These are phyloP conservation scores for Mormyrus iriodes DNA, from an alignment of 2,113 vertebrate species.

Conservation along the genomic window DNA sequence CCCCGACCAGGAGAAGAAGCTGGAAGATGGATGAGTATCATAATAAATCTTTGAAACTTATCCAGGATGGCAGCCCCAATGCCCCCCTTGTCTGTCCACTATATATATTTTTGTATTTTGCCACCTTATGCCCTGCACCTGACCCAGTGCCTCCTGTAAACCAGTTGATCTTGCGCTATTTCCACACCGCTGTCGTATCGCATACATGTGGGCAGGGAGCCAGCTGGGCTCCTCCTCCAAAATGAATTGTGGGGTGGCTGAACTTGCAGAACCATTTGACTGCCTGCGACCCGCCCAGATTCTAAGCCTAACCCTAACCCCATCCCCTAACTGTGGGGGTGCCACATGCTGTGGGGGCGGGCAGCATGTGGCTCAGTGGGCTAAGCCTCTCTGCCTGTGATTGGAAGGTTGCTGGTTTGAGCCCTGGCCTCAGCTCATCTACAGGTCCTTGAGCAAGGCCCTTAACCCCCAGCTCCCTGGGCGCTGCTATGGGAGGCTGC, in stretches of 20 bases:
- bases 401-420: too few species aligned
- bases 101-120: neutral
- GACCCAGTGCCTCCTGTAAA: neutral
- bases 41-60: neutral
- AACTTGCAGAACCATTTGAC: neutral
- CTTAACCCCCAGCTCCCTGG: too few species aligned
- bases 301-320: too few species aligned
- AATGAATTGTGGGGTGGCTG: neutral
- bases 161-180: neutral
- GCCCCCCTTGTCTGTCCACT: neutral
- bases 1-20: neutral
- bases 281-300: neutral
- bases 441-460: too few species aligned
- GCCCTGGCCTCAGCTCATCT: too few species aligned
- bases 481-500: too few species aligned
- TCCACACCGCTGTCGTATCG: neutral
- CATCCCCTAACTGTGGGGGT: too few species aligned
- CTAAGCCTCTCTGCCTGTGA: too few species aligned
- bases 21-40: neutral
- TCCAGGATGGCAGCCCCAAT: neutral
- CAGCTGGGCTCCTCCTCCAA: too few species aligned
- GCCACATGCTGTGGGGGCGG: too few species aligned
- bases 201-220: neutral
- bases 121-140: neutral
- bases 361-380: too few species aligned